Percentiles rank a stretch among this genome's conserved stretches.
phyloP scores from a whole-genome alignment of 2,113 vertebrate genomes.

The Phalacrocorax pelagicus region DNA sequence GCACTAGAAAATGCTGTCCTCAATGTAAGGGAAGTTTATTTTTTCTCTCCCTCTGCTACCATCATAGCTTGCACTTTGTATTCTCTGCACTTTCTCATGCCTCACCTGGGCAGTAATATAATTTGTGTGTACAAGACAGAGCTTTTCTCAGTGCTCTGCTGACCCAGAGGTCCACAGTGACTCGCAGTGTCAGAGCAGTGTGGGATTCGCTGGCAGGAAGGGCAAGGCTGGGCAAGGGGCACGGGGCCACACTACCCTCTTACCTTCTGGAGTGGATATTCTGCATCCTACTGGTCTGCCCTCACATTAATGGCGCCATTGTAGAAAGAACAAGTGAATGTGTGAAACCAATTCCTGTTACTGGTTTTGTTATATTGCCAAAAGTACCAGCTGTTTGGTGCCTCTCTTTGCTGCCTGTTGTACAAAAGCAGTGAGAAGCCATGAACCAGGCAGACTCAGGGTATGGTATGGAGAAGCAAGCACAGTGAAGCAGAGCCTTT shows the following conservation, averaged over 20 bases:
- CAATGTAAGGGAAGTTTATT: not conserved
- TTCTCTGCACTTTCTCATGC: not conserved
- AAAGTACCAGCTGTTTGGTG: not conserved
- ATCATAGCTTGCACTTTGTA: not conserved
- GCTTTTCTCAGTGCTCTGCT: not conserved
- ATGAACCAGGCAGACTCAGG: not conserved
- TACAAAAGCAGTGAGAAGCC: not conserved
- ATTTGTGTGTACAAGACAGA: not conserved
- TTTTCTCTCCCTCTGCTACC: not conserved
- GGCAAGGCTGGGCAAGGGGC: not conserved
- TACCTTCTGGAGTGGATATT: not conserved
- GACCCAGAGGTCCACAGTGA: not conserved
- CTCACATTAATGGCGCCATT: not conserved
- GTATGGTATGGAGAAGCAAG: not conserved
- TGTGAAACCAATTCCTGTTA: not conserved
- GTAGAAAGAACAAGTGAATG: not conserved
- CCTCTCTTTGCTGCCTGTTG: accelerated
- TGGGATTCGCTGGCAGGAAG: not conserved
- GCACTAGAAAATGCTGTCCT: not conserved
- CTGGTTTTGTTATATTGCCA: not conserved
- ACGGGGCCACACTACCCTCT: accelerated
- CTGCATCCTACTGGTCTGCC: not conserved
- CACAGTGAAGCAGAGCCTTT: not conserved
- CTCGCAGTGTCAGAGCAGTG: not conserved
- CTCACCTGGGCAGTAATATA: not conserved